Evolutionary conservation across 2,797 vertebrate species (phyloP).

Genomic region (Euthynnus affinis): DNA sequence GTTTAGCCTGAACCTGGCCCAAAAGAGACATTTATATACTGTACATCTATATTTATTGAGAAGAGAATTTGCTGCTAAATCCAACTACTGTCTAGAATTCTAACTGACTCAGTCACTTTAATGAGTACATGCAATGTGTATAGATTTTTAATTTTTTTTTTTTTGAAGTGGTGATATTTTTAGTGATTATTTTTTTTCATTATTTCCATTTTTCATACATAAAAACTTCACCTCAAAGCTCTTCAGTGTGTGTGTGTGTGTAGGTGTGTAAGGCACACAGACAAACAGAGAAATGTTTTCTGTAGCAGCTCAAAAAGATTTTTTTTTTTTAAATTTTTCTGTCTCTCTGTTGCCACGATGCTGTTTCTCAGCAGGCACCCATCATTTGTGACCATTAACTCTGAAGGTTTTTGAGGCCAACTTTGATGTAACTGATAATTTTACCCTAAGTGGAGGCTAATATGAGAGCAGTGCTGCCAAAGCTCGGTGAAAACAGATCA

Average conservation of each 20-base stretch:
- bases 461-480: constrained; percentile 39
- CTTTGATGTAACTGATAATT: constrained; percentile 45
- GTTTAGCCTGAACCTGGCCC: constrained; percentile 62
- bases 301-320: constrained; percentile 61
- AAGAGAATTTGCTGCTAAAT: constrained; percentile 95
- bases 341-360: constrained; percentile 42
- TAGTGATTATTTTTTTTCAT: constrained; percentile 53
- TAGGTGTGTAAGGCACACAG: constrained; percentile 22
- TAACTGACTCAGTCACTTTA: constrained; percentile 87
- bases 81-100: constrained; percentile 95
- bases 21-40: constrained; percentile 83
- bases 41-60: constrained; percentile 98
- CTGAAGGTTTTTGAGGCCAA: constrained; percentile 61
- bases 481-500: constrained; percentile 30
- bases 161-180: constrained; percentile 76
- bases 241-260: constrained; percentile 32
- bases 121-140: constrained; percentile 86
- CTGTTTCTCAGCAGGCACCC: constrained; percentile 43
- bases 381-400: constrained; percentile 51
- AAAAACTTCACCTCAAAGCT: constrained; percentile 55
- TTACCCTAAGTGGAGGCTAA: constrained; percentile 47
- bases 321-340: constrained; percentile 20
- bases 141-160: constrained; percentile 82
- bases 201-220: constrained; percentile 70
- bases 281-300: constrained; percentile 40